Base-by-base conservation (phyloP, 1,140 invertebrate genomes). In the Lepidurus apus region DNA sequence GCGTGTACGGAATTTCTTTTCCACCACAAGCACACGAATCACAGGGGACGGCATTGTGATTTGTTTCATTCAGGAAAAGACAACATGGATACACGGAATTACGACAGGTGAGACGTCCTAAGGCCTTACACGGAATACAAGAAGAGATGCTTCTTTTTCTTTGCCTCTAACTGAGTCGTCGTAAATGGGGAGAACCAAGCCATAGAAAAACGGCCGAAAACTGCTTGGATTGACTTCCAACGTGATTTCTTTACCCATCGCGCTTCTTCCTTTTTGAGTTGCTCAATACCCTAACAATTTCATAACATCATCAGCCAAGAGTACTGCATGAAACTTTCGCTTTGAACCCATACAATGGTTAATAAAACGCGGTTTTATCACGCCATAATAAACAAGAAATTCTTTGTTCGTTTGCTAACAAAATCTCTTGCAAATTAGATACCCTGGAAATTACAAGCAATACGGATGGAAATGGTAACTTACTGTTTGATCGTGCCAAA, bases 401-500 rank as follows among this genome's bases (percentile, higher is more conserved):
- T 34, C 34, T 3, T 34, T 34, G 34, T 34, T 34, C 1, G 34
- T 34, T 34, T 34, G 34, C 34, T 34, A 34, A 34, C 4, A 34
- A 34, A 2, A 4, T 4, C 34, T 34, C 34, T 34, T 34, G 34
- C 34, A 34, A 34, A 34, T 34, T 34, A 34, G 1, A 34, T 34
- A 34, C 34, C 34, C 34, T 0, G 34, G 34, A 34, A 34, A 34
- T 34, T 34, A 34, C 1, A 34, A 34, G 34, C 34, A 34, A 34
- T 34, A 34, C 2, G 1, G 34, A 34, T 34, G 34, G 34, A 34
- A 34, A 34, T 34, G 2, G 4, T 34, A 4, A 86, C 87, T 85
- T 87, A 96, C 96, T 81, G 98, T 99, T 88, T 99, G 96, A 87
- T 99, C 98, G 84, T 95, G 95, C 90, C 96, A 98, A 83, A 99